Evolutionary conservation across 2,113 vertebrate genomes (phyloP).

Genomic region (Nycticebus coucang): DNA sequence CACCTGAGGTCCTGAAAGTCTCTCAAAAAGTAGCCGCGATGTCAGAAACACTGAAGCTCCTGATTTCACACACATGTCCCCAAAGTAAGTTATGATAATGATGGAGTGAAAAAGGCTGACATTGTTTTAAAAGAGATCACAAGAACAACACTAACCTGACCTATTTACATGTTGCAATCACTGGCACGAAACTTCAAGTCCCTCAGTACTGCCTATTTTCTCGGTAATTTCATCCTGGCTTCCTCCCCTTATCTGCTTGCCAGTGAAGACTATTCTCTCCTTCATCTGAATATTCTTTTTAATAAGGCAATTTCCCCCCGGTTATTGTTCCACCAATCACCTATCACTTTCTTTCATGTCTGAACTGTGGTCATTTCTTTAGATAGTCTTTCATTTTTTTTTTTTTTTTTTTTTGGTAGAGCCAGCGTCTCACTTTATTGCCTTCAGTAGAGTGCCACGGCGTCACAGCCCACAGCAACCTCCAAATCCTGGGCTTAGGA

Average conservation of each 20-base stretch:
- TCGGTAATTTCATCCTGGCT: not conserved
- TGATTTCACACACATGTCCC: slow-evolving; percentile 48
- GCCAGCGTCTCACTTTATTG: too few species aligned
- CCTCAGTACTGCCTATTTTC: not conserved
- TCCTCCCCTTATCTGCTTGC: not conserved
- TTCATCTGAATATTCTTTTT: slow-evolving; percentile 24
- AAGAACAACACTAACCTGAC: not conserved
- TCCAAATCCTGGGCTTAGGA: too few species aligned
- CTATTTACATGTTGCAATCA: not conserved
- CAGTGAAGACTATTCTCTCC: not conserved
- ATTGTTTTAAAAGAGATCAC: slow-evolving; percentile 19
- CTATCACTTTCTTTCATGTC: not conserved
- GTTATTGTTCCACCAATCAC: not conserved
- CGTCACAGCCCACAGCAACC: too few species aligned
- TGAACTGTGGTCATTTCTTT: not conserved
- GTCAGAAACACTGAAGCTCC: slow-evolving; percentile 21
- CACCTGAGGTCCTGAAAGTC: slow-evolving; percentile 35
- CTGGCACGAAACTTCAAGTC: not conserved
- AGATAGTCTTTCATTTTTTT: not conserved
- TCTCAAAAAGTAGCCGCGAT: slow-evolving; percentile 18
- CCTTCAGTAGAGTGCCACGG: too few species aligned
- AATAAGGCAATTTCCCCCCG: not conserved
- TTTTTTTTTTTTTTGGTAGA: too few species aligned
- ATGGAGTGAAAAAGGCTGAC: not conserved
- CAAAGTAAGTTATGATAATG: slow-evolving; percentile 24